Base-by-base conservation (phyloP, 2,113 vertebrate species). In the Poeciliopsis retropinna region DNA sequence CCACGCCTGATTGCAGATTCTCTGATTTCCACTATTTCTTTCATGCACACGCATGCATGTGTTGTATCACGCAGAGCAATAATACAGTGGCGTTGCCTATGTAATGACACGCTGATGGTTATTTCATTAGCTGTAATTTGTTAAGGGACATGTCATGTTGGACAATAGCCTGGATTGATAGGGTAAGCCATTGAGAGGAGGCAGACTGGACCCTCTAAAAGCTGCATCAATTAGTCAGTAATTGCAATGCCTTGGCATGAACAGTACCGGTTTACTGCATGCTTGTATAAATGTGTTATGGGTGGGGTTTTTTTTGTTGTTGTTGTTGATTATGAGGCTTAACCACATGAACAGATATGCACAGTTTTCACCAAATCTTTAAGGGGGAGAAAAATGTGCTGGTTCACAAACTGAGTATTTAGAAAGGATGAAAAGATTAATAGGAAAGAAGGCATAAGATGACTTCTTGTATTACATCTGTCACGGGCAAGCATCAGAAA, bases 51-150 rank as follows among this genome's bases (percentile, higher is more conserved):
- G 75, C 72, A 68, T n/a, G 22, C 73, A 79, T 51, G 75, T 66
- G 85, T 54, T 76, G 72, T 79, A 72, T 81, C 89, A 86, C 44
- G 85, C 91, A 89, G 88, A 87, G 91, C 90, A 90, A 87, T 91
- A 88, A 89, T 80, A 73, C 79, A 28, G 37, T 51, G 17, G 75
- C 69, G 64, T 72, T 54, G 70, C 86, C 86, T 80, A 78, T 89
- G 69, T 91, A 95, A 94, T 94, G 92, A 92, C 90, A 89, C 85
- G 90, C 80, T 92, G 91, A 94, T 94, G 92, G 92, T 94, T 94
- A 93, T 94, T 94, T 92, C 90, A 95, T 95, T 94, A 95, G 91
- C 88, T 90, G 78, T 93, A 92, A 95, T 95, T 94, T 90, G 93
- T 92, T 93, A 88, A 61, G 88, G 91, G 93, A 94, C 87, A 77